Conservation (phyloP, 2,888 invertebrate species). For the Poecilus cupreus region DNA sequence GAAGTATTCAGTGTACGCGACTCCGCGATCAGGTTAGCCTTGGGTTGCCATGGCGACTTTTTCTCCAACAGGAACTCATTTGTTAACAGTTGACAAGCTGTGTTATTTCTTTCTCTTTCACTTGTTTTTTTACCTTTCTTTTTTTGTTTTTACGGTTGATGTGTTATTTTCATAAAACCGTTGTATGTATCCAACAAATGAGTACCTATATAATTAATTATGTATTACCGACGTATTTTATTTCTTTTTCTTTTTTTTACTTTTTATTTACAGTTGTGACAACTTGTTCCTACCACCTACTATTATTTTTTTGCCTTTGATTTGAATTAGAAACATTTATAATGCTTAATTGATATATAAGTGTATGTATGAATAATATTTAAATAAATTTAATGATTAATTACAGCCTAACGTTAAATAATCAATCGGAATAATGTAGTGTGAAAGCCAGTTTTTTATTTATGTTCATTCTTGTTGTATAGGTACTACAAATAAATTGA, state of each 20-base stretch:
- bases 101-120: slow-evolving; percentile 52
- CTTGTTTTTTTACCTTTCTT: slow-evolving; percentile 48
- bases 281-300: slow-evolving; percentile 11
- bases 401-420: neutral
- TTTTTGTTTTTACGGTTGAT: slow-evolving; percentile 41
- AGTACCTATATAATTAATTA: slow-evolving; percentile 27
- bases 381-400: neutral
- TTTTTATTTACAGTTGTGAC: slow-evolving; percentile 28
- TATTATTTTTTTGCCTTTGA: neutral
- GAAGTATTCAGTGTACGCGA: neutral
- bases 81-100: slow-evolving; percentile 50
- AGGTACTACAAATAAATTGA: no score
- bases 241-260: slow-evolving; percentile 13
- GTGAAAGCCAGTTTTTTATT: slow-evolving; percentile 10
- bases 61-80: slow-evolving; percentile 54
- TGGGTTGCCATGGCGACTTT: slow-evolving; percentile 46
- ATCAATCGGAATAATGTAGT: neutral
- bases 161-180: slow-evolving; percentile 39
- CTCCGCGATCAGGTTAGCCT: slow-evolving; percentile 43
- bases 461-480: no score
- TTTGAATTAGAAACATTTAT: neutral
- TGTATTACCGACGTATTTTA: neutral
- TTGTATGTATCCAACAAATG: slow-evolving; percentile 2
- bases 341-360: slow-evolving; percentile 12
- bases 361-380: slow-evolving; percentile 22